Conservation (phyloP, 2,888 invertebrate species). For the Gnatocerus cornutus region DNA sequence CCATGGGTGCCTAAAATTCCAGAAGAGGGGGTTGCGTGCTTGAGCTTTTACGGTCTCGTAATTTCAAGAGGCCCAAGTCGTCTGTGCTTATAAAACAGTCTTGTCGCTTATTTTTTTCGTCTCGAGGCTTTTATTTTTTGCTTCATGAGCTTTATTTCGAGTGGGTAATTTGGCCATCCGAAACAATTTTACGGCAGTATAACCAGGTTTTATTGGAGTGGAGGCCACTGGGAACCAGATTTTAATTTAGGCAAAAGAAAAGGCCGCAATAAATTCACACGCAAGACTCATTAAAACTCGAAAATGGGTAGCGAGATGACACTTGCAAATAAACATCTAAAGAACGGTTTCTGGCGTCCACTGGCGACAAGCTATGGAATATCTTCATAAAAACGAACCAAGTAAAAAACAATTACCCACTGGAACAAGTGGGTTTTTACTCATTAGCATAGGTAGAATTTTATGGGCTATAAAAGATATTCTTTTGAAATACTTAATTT, state of each 20-base stretch:
- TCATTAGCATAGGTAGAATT: no score
- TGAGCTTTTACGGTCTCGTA: slow-evolving; percentile 15
- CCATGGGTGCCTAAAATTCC: slow-evolving; percentile 1
- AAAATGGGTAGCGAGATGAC: slow-evolving; percentile 2
- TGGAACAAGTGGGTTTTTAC: no score
- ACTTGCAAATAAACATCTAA: neutral
- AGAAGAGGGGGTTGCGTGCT: neutral
- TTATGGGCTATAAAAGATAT: no score
- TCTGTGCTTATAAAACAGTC: slow-evolving; percentile 12
- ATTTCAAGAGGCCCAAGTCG: slow-evolving; percentile 7
- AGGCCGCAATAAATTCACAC: neutral
- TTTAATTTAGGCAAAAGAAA: neutral
- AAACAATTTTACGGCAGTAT: slow-evolving; percentile 9
- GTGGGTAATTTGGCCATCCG: slow-evolving; percentile 8
- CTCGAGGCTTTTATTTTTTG: neutral
- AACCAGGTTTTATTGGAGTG: slow-evolving; percentile 8
- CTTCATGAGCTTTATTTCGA: slow-evolving; percentile 10
- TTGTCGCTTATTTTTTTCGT: slow-evolving; percentile 9
- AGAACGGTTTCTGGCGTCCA: neutral
- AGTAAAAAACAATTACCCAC: neutral
- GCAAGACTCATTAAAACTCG: neutral
- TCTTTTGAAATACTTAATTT: no score
- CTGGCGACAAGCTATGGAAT: neutral
- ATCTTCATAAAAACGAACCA: neutral
- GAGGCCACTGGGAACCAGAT: neutral